phyloP scores from a whole-genome alignment of 1,140 invertebrate genomes.

The Ceratina calcarata region DNA sequence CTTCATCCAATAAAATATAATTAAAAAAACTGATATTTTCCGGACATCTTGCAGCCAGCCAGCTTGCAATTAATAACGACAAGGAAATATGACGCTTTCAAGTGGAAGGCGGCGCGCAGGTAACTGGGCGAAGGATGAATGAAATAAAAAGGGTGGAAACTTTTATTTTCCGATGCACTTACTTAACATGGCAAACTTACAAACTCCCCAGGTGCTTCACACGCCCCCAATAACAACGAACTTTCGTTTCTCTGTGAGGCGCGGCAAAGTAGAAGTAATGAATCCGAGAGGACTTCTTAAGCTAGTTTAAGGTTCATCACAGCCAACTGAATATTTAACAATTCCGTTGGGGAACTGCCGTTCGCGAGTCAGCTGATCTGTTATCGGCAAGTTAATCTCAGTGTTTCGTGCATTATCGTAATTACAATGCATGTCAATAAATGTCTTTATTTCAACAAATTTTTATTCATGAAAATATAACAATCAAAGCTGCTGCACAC shows the following conservation, averaged over 20 bases:
- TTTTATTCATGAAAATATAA: too few relatives aligned
- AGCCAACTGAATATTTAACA: conserved; percentile 62
- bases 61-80: neutral
- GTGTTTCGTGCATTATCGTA: too few relatives aligned
- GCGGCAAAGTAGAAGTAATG: conserved; percentile 59
- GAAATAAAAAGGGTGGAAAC: neutral
- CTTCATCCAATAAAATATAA: too few relatives aligned
- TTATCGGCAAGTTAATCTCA: neutral
- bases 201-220: conserved; percentile 46
- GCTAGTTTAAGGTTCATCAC: conserved; percentile 57
- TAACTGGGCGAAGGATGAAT: neutral
- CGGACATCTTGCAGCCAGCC: too few relatives aligned
- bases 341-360: conserved; percentile 26
- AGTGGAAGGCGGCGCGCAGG: neutral
- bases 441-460: too few relatives aligned
- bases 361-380: neutral
- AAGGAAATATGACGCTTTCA: too few relatives aligned
- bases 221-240: conserved; percentile 57
- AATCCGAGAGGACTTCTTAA: conserved; percentile 54
- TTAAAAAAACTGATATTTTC: too few relatives aligned
- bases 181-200: conserved; percentile 24
- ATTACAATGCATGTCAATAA: too few relatives aligned
- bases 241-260: conserved; percentile 51
- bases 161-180: conserved; percentile 37
- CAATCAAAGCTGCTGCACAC: too few relatives aligned